phyloP scores from a whole-genome alignment of 2,888 invertebrate genomes.

The Rhogogaster chlorosoma region DNA sequence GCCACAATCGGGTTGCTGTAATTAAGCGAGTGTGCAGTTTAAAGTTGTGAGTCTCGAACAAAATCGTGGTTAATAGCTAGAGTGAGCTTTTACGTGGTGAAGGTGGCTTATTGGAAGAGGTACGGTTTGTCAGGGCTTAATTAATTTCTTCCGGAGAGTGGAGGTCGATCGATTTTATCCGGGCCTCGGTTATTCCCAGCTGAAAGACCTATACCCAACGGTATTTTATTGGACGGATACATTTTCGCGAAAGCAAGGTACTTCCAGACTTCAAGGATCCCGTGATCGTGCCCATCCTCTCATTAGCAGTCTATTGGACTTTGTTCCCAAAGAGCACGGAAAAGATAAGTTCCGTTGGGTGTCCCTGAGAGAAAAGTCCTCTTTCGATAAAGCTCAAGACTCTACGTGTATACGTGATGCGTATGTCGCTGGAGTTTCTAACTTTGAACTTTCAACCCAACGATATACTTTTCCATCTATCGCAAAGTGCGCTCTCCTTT shows the following conservation, averaged over 20 bases:
- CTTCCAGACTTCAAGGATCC: constrained; percentile 16
- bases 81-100: constrained; percentile 10
- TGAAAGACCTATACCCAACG: constrained; percentile 13
- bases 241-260: constrained; percentile 23
- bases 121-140: constrained; percentile 65
- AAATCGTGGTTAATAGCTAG: not conserved
- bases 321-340: not conserved
- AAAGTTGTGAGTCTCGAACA: not conserved
- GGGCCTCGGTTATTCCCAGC: constrained; percentile 30
- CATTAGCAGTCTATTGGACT: constrained; percentile 46
- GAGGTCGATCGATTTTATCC: constrained; percentile 43
- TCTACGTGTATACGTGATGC: constrained; percentile 16
- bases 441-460: not conserved
- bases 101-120: constrained; percentile 31
- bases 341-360: constrained; percentile 26
- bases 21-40: not conserved
- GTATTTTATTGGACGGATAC: constrained; percentile 39
- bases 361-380: not conserved
- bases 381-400: not conserved
- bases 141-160: constrained; percentile 63
- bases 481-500: not conserved
- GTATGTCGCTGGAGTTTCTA: not conserved
- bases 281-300: constrained; percentile 26
- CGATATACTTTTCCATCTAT: not conserved
- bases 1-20: not conserved